phyloP scores from a whole-genome alignment of 2,113 vertebrate genomes.

The Oryzias javanicus region DNA sequence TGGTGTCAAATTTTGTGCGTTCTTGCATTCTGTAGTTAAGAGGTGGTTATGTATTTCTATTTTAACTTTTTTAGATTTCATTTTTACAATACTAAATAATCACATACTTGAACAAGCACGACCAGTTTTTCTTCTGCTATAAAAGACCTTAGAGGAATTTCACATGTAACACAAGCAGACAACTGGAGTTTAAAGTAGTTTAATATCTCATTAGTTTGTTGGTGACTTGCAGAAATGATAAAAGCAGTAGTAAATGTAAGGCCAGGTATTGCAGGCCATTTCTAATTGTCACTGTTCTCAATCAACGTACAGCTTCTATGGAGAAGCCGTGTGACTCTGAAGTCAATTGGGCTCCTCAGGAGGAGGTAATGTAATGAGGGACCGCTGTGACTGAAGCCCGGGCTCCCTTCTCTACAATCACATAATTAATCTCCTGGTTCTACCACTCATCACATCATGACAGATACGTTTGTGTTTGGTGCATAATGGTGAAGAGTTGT shows the following conservation, averaged over 20 bases:
- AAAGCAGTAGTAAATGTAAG: neutral
- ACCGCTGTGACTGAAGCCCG: slow-evolving; percentile 42
- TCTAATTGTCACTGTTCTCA: slow-evolving; percentile 55
- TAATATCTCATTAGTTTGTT: slow-evolving; percentile 6
- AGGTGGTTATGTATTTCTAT: too few relatives aligned
- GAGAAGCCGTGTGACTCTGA: slow-evolving; percentile 36
- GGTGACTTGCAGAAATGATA: slow-evolving; percentile 9
- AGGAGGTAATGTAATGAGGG: slow-evolving; percentile 74
- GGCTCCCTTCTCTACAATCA: slow-evolving; percentile 54
- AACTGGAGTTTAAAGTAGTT: too few relatives aligned
- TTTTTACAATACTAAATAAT: neutral
- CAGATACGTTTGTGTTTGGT: slow-evolving; percentile 68
- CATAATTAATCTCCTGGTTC: slow-evolving; percentile 76
- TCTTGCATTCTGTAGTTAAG: too few relatives aligned
- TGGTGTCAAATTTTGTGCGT: too few relatives aligned
- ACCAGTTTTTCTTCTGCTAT: slow-evolving; percentile 20
- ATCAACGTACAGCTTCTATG: slow-evolving; percentile 41
- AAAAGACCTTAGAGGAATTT: slow-evolving; percentile 42
- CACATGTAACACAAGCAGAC: too few relatives aligned
- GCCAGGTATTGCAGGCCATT: slow-evolving; percentile 10
- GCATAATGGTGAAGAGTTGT: slow-evolving; percentile 65
- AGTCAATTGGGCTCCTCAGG: slow-evolving; percentile 70
- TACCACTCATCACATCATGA: slow-evolving; percentile 62
- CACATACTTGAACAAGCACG: neutral
- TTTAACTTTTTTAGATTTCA: neutral